These are phyloP conservation scores for Galerucella nymphaeae DNA, from an alignment of 2,888 invertebrate genomes.

Conservation along the genomic window DNA sequence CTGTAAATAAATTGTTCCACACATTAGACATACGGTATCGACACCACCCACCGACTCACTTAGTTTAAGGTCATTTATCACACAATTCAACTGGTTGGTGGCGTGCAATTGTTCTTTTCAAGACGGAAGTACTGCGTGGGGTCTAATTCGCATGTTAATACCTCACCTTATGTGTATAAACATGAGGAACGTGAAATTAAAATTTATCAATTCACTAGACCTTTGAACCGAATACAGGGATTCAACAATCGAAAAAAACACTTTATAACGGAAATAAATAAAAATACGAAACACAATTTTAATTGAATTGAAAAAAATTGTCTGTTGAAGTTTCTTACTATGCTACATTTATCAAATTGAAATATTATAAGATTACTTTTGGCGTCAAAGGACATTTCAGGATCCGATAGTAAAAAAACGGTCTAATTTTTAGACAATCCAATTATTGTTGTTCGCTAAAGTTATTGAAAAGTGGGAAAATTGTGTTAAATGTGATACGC, in stretches of 20 bases:
- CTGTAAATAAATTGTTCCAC: background rate
- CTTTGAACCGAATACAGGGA: background rate
- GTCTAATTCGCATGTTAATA: slow-evolving; percentile 7
- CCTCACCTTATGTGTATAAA: background rate
- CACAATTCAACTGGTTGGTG: slow-evolving; percentile 31
- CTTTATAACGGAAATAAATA: background rate
- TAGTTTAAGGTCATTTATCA: slow-evolving; percentile 19
- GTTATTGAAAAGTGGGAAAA: too few relatives aligned
- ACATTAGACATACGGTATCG: background rate
- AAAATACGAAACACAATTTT: too few relatives aligned
- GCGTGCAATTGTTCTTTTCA: slow-evolving; percentile 34
- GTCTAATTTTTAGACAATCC: too few relatives aligned
- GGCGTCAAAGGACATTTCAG: too few relatives aligned
- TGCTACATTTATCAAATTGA: too few relatives aligned
- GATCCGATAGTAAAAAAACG: too few relatives aligned
- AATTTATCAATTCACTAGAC: slow-evolving; percentile 1
- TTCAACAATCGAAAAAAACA: background rate
- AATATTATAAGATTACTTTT: too few relatives aligned
- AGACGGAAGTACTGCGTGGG: slow-evolving; percentile 28
- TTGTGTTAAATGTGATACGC: too few relatives aligned
- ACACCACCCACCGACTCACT: background rate
- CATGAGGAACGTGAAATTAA: background rate
- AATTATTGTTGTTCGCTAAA: too few relatives aligned
- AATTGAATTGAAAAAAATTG: too few relatives aligned
- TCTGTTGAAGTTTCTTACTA: too few relatives aligned